phyloP scores from a whole-genome alignment of 2,797 vertebrate genomes.

The Avahi laniger region DNA sequence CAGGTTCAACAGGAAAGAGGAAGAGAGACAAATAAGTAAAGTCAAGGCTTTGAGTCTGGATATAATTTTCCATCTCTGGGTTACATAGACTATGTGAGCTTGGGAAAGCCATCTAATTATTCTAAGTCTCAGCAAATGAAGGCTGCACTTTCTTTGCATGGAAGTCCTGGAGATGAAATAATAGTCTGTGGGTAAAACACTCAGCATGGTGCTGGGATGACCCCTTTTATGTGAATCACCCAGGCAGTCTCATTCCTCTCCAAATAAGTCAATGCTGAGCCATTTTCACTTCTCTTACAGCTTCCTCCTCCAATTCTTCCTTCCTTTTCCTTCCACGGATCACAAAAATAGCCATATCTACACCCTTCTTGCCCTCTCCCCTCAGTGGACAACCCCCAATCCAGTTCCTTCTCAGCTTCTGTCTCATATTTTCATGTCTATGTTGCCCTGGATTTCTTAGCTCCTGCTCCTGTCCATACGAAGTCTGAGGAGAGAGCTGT shows the following conservation, averaged over 20 bases:
- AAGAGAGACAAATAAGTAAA: too few species aligned
- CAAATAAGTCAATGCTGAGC: not conserved
- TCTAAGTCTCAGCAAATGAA: not conserved
- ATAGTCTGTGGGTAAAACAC: too few species aligned
- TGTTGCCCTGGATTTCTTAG: not conserved
- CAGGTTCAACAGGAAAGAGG: not conserved
- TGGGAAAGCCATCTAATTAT: not conserved
- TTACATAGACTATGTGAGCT: not conserved
- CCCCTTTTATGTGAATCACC: not conserved
- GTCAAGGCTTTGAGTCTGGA: not conserved
- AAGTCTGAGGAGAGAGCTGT: not conserved
- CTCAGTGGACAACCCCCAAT: not conserved
- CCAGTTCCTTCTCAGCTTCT: not conserved
- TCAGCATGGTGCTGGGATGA: not conserved
- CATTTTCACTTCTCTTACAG: not conserved
- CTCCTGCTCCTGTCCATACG: not conserved
- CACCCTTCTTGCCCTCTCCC: not conserved
- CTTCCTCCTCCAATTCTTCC: not conserved
- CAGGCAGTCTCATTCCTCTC: not conserved
- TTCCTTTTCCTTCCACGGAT: not conserved
- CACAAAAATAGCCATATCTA: not conserved
- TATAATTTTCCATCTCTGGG: not conserved
- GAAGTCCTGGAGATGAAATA: not conserved
- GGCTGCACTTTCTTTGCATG: not conserved
- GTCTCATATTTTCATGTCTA: not conserved